Evolutionary conservation across 2,797 vertebrate genomes (phyloP).

Genomic region (Limosa lapponica): DNA sequence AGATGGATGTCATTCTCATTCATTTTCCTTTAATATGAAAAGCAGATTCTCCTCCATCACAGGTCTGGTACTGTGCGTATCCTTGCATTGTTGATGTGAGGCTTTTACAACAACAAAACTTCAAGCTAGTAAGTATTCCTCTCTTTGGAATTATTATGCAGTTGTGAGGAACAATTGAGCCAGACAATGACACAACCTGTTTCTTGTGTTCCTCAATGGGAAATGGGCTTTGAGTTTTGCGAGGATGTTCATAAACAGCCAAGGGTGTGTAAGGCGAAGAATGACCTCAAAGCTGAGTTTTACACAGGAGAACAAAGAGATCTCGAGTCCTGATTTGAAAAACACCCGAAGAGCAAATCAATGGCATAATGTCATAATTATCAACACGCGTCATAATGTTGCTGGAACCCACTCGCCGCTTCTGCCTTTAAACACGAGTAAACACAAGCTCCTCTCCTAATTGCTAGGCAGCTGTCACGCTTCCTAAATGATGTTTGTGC

Average conservation of each 20-base stretch:
- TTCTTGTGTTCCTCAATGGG: conserved; percentile 25
- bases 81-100: neutral
- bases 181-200: conserved; percentile 27
- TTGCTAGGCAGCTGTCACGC: neutral
- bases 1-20: neutral
- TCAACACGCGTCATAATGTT: neutral
- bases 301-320: conserved; percentile 48
- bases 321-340: conserved; percentile 35
- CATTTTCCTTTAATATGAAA: neutral
- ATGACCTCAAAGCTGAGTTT: conserved; percentile 51
- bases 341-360: conserved; percentile 1
- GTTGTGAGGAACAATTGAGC: neutral
- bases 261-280: neutral
- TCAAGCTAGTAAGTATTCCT: neutral
- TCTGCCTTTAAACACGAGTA: neutral
- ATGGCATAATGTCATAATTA: neutral
- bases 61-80: neutral
- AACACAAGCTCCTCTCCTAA: neutral
- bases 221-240: conserved; percentile 25
- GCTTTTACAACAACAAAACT: neutral
- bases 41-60: neutral
- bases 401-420: neutral
- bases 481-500: neutral
- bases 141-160: neutral
- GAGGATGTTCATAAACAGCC: conserved; percentile 55